phyloP scores from a whole-genome alignment of 2,113 vertebrate species.

The Telmatochromis bifrenatus region DNA sequence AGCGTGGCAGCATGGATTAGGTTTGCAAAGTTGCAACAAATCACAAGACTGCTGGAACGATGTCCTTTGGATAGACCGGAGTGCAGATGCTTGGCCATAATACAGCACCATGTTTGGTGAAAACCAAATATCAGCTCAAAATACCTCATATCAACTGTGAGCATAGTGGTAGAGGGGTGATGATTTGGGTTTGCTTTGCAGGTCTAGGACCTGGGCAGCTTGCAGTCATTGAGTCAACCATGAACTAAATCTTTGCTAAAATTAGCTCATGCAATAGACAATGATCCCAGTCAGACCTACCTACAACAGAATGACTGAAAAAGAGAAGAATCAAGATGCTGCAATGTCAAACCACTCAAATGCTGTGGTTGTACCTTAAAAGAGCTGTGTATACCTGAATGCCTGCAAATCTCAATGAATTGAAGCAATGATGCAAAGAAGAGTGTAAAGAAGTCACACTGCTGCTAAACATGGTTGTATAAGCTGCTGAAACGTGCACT shows the following conservation, averaged over 20 bases:
- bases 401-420: not conserved
- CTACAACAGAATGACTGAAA: not conserved
- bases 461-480: not conserved
- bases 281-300: not conserved
- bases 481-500: not conserved
- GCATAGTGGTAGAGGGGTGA: not conserved
- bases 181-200: not conserved
- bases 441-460: not conserved
- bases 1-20: not conserved
- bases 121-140: not conserved
- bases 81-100: not conserved
- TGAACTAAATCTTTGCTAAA: not conserved
- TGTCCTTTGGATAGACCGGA: not conserved
- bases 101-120: not conserved
- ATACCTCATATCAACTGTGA: not conserved
- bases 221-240: not conserved
- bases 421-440: not conserved
- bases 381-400: not conserved
- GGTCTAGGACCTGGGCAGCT: not conserved
- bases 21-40: not conserved
- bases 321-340: not conserved
- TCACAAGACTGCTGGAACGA: not conserved
- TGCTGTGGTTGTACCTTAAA: not conserved
- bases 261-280: not conserved
- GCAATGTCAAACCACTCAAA: not conserved